Percentiles rank a stretch among this genome's conserved stretches.
phyloP scores from a whole-genome alignment of 1,140 invertebrate genomes.

The Plodia interpunctella region DNA sequence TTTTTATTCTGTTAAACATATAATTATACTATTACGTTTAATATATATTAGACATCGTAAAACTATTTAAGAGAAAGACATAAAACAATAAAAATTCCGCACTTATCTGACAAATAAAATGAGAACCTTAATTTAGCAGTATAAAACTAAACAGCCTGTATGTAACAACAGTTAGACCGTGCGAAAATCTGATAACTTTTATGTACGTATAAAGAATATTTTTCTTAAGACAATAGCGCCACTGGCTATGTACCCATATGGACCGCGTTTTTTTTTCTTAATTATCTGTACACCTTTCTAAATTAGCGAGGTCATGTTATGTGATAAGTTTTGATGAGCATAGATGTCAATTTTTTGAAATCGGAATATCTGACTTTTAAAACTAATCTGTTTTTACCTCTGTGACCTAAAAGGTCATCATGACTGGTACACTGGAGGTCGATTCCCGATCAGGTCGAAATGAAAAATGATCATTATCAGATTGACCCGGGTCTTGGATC shows the following conservation, averaged over 20 bases:
- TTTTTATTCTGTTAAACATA: too few species aligned
- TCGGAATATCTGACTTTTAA: background rate
- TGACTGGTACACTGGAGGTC: too few species aligned
- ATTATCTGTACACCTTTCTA: conserved; percentile 59
- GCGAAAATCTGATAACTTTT: conserved; percentile 64
- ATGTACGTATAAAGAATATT: conserved; percentile 56
- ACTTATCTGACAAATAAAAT: background rate
- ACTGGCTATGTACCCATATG: conserved; percentile 38
- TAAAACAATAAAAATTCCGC: too few species aligned
- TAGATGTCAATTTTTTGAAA: background rate
- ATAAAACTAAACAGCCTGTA: conserved; percentile 39
- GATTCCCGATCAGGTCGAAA: conserved; percentile 15
- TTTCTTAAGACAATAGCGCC: conserved; percentile 49
- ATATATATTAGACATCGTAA: too few species aligned
- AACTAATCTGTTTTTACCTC: too few species aligned
- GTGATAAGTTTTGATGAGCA: conserved; percentile 24
- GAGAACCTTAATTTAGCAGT: conserved; percentile 1
- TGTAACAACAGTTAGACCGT: conserved; percentile 48
- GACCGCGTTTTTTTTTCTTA: conserved; percentile 45
- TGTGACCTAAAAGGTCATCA: too few species aligned
- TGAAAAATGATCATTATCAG: conserved; percentile 11
- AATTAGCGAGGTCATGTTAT: conserved; percentile 53
- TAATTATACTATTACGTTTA: too few species aligned
- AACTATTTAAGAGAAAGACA: background rate
- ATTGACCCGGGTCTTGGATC: conserved; percentile 21